phyloP scores from a whole-genome alignment of 1,140 invertebrate genomes.

The Ceratina australensis region DNA sequence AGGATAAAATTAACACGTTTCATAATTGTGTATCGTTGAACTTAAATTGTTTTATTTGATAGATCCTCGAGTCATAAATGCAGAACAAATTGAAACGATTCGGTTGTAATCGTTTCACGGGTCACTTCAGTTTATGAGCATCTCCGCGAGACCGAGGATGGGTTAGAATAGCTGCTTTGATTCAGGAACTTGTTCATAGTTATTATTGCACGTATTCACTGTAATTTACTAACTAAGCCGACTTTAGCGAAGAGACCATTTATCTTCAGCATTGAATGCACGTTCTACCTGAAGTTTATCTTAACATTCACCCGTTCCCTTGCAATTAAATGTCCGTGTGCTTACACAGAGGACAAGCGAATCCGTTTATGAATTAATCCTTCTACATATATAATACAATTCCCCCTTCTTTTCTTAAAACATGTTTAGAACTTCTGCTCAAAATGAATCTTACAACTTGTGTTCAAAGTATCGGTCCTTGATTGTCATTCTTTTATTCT shows the following conservation, averaged over 20 bases:
- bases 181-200: constrained; percentile 16
- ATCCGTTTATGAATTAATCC: not conserved
- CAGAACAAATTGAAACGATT: not conserved
- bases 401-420: too few relatives aligned
- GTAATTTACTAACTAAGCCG: constrained; percentile 41
- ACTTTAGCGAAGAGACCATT: constrained; percentile 1
- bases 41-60: too few relatives aligned
- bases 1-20: too few relatives aligned
- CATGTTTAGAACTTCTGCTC: too few relatives aligned
- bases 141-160: not conserved
- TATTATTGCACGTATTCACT: constrained; percentile 9
- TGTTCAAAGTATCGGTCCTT: too few relatives aligned
- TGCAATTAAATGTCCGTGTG: not conserved
- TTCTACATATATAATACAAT: too few relatives aligned
- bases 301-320: not conserved
- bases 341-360: not conserved
- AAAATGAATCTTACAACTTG: too few relatives aligned
- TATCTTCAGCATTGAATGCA: not conserved
- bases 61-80: not conserved
- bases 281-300: not conserved
- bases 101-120: not conserved
- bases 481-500: too few relatives aligned
- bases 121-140: constrained; percentile 1
- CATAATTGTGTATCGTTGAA: too few relatives aligned
- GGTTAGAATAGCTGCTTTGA: constrained; percentile 21